A percentile compares a stretch with the other conserved stretches of the same genome.
phyloP scores from a whole-genome alignment of 2,113 vertebrate species.

The Tragelaphus buxtoni region DNA sequence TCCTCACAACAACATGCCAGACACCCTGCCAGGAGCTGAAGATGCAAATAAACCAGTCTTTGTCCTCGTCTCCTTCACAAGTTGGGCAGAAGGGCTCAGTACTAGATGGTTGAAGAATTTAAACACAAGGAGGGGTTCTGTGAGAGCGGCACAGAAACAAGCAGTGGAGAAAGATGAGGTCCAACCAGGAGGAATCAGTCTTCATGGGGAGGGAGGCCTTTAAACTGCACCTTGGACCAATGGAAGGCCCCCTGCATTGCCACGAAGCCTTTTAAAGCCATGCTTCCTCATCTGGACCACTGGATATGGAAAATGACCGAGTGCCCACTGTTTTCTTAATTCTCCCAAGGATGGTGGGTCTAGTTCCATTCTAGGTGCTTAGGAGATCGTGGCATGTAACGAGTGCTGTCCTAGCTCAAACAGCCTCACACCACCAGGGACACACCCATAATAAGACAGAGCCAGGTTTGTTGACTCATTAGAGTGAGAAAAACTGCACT shows the following conservation, averaged over 20 bases:
- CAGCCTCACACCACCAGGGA: not conserved
- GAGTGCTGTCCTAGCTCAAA: not conserved
- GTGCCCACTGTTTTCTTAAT: not conserved
- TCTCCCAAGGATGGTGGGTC: not conserved
- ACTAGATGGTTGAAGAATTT: not conserved
- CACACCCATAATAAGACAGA: not conserved
- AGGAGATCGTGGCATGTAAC: not conserved
- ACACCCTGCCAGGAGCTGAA: not conserved
- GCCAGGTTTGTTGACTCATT: not conserved
- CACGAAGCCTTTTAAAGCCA: not conserved
- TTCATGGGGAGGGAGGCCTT: not conserved
- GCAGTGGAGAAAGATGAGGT: not conserved
- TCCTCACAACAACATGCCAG: not conserved
- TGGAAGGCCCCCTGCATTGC: not conserved
- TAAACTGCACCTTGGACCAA: not conserved
- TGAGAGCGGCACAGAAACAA: not conserved
- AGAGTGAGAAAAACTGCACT: not conserved
- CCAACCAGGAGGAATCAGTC: not conserved
- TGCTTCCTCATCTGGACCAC: not conserved
- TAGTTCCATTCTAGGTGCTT: not conserved
- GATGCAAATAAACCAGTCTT: not conserved
- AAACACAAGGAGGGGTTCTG: not conserved
- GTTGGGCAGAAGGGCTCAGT: not conserved
- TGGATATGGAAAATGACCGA: not conserved
- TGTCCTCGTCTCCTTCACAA: not conserved